phyloP scores from a whole-genome alignment of 2,888 invertebrate genomes.

The Ectemnius lituratus region DNA sequence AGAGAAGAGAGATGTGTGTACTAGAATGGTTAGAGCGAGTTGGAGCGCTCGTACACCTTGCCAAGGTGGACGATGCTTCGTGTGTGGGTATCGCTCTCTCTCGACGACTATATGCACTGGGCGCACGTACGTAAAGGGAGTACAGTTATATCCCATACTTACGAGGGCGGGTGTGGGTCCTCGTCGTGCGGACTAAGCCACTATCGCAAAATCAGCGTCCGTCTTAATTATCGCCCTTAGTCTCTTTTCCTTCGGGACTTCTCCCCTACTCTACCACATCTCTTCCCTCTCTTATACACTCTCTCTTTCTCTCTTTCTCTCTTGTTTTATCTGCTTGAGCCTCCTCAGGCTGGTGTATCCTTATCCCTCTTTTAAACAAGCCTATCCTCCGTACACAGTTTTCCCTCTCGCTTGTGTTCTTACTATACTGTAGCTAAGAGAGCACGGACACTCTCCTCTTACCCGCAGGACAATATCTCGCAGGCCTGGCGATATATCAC shows the following conservation, averaged over 20 bases:
- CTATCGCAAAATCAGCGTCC: conserved; percentile 76
- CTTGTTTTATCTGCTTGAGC: conserved; percentile 24
- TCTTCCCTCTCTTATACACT: background rate
- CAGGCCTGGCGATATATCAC: conserved; percentile 38
- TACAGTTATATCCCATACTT: conserved; percentile 63
- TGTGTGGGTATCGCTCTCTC: conserved; percentile 9
- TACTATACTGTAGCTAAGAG: too few relatives aligned
- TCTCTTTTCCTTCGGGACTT: conserved; percentile 49
- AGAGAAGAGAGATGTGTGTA: background rate
- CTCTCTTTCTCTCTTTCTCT: background rate
- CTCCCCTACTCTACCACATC: conserved; percentile 5
- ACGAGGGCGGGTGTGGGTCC: conserved; percentile 62
- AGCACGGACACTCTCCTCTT: conserved; percentile 33
- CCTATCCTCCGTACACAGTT: too few relatives aligned
- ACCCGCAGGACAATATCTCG: conserved; percentile 46
- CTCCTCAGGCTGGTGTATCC: background rate
- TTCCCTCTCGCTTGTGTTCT: too few relatives aligned
- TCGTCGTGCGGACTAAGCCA: conserved; percentile 64
- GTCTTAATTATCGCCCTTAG: conserved; percentile 77
- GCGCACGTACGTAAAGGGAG: conserved; percentile 30
- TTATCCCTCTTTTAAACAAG: conserved; percentile 5
- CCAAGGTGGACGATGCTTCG: background rate
- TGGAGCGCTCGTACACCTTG: conserved; percentile 19
- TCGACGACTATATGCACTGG: conserved; percentile 17
- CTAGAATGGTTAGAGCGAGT: conserved; percentile 44